These are phyloP conservation scores for Cuniculus paca DNA, from an alignment of 2,797 vertebrate species.

Conservation along the genomic window DNA sequence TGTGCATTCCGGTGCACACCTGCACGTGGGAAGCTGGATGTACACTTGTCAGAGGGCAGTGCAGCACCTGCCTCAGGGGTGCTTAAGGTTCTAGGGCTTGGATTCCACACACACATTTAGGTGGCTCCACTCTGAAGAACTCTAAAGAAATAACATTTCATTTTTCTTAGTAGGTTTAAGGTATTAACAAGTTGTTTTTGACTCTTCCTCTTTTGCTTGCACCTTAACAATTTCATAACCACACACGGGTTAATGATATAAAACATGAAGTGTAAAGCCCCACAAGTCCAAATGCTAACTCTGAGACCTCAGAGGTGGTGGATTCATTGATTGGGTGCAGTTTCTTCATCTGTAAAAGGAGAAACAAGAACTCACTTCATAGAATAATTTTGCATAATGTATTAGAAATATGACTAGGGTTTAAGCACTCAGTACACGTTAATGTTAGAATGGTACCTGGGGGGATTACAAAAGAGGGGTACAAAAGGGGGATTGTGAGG, in stretches of 20 bases:
- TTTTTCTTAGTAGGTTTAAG: neutral
- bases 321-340: neutral
- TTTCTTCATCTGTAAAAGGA: neutral
- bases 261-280: neutral
- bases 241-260: neutral
- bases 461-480: neutral
- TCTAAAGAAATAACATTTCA: neutral
- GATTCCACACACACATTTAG: neutral
- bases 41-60: accelerated
- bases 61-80: neutral
- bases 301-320: neutral
- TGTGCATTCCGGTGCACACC: neutral
- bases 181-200: neutral
- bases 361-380: neutral
- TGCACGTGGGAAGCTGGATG: neutral
- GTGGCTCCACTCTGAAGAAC: neutral
- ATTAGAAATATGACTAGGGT: neutral
- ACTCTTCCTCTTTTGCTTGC: neutral
- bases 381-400: neutral
- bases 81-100: neutral
- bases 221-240: neutral
- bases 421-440: neutral
- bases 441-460: neutral
- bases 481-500: too few relatives aligned
- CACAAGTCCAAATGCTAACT: neutral